These are phyloP conservation scores for Helobdella robusta DNA, from an alignment of 2,888 invertebrate species.

Conservation along the genomic window DNA sequence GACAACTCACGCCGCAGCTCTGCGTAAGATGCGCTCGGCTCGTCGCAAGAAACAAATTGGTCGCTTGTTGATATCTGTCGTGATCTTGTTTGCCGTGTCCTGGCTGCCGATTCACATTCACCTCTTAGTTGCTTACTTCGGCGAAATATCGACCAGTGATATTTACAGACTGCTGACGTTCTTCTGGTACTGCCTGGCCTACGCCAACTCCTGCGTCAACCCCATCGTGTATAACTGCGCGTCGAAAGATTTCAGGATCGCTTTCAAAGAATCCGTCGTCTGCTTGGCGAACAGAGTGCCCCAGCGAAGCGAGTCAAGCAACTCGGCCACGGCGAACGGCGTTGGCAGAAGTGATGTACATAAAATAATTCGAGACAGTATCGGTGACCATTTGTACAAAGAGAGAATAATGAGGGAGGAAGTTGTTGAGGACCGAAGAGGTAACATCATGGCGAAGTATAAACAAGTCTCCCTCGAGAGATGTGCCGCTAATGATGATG, in stretches of 20 bases:
- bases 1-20: background rate
- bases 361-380: too few relatives aligned
- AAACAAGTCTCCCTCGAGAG: too few relatives aligned
- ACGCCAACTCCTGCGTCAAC: constrained; percentile 37
- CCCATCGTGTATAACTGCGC: constrained; percentile 37
- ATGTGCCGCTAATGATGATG: too few relatives aligned
- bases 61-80: constrained; percentile 34
- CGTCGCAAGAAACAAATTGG: constrained; percentile 32
- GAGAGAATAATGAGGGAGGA: too few relatives aligned
- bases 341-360: too few relatives aligned
- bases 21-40: constrained; percentile 14
- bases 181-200: constrained; percentile 36
- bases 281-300: too few relatives aligned
- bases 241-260: constrained; percentile 36
- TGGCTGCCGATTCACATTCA: constrained; percentile 38
- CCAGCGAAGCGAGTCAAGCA: too few relatives aligned
- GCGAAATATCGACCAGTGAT: constrained; percentile 25
- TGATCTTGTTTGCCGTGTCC: constrained; percentile 36
- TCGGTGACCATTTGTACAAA: too few relatives aligned
- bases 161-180: constrained; percentile 31
- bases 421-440: too few relatives aligned
- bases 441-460: too few relatives aligned
- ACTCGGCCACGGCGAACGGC: too few relatives aligned
- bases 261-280: constrained; percentile 33
- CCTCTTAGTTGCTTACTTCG: constrained; percentile 34